Conservation (phyloP, 1,140 invertebrate genomes). For the Heliconius nattereri region DNA sequence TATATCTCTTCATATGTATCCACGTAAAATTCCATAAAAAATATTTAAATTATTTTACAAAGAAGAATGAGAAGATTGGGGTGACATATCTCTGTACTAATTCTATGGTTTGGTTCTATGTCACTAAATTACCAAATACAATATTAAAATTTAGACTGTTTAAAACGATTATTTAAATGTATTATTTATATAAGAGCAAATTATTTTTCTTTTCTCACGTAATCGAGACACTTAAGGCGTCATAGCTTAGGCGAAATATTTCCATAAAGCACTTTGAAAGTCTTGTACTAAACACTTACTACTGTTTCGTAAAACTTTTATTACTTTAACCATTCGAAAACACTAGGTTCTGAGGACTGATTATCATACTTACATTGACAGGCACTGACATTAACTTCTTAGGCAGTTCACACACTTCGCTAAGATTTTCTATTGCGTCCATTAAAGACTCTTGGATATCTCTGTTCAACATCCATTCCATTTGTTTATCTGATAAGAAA, state of each 20-base stretch:
- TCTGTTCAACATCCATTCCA: slow-evolving; percentile 89
- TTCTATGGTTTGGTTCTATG: too few relatives aligned
- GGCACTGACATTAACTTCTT: slow-evolving; percentile 87
- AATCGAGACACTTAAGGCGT: not conserved
- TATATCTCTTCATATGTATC: not conserved
- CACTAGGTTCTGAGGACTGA: not conserved
- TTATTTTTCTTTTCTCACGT: not conserved
- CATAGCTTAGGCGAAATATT: not conserved
- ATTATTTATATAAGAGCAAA: too few relatives aligned
- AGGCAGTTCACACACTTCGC: slow-evolving; percentile 86
- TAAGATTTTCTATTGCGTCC: slow-evolving; percentile 85
- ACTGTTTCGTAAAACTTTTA: not conserved
- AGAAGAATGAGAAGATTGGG: too few relatives aligned
- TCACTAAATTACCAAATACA: too few relatives aligned
- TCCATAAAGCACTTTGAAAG: not conserved
- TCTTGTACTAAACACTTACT: not conserved
- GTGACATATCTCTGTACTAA: too few relatives aligned
- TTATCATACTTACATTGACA: slow-evolving; percentile 80
- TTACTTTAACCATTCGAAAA: not conserved
- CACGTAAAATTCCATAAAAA: too few relatives aligned
- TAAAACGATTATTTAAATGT: too few relatives aligned
- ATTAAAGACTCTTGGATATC: slow-evolving; percentile 89
- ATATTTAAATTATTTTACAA: too few relatives aligned
- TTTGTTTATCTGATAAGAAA: slow-evolving; percentile 90
- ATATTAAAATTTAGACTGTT: too few relatives aligned